Evolutionary conservation across 2,113 vertebrate genomes (phyloP), one percentile per base, ranked within the genome.

Genomic region (Sapajus apella): DNA sequence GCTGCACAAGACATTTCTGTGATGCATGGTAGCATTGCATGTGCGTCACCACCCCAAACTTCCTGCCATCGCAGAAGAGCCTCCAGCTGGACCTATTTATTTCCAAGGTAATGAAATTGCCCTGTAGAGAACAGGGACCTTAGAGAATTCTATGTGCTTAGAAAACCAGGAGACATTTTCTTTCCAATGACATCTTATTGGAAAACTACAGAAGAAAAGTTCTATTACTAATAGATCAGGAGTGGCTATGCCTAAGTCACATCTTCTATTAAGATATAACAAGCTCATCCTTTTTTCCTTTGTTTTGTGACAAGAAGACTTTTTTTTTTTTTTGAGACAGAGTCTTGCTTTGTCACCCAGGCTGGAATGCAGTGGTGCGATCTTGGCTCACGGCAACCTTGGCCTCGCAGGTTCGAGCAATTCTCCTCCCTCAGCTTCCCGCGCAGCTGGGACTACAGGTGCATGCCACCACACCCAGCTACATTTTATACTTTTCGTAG

Each of bases 31-130:
- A 43, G 40, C 21, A 1, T 35, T 40, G 2, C 0, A 0, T 32
- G 32, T 13, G 4, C 0, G 16, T 20, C 2, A 4, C 37, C 12
- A 23, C 20, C 64, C 66, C 8, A 20, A 27, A 58, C 72, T 90
- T 77, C 52, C 90, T 92, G 94, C 66, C 32, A 1, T 30, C 45
- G 30, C 25, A 70, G 75, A 86, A 81, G 27, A 92, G 5, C 32
- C 37, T n/a, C 66, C 77, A 75, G 43, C 58, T 93, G 88, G 87
- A 45, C 30, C 2, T 56, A 35, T 91, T 94, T 95, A 93, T 87
- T 88, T 92, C 80, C 75, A 70, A 72, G 43, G 70, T 96, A 95
- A 94, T 96, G 55, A 85, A 82, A 92, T 90, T 81, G 50, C 75
- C 66, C 37, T 76, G 25, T 6, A 14, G 87, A 80, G 87, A 93